Evolutionary conservation across 2,797 vertebrate species (phyloP).

Genomic region (Acipenser transmontanus): DNA sequence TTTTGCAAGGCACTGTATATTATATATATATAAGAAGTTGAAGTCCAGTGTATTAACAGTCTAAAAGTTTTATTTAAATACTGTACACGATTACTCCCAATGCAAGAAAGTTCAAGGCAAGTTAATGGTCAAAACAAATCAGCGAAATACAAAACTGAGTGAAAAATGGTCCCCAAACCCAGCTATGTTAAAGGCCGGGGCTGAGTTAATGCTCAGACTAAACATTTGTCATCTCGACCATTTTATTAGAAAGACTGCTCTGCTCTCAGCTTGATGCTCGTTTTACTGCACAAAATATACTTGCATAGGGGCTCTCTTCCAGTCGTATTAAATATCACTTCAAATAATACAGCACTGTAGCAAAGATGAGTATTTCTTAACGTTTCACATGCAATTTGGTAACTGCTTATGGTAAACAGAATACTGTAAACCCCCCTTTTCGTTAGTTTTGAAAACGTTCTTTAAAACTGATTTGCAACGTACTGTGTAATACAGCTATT

Average conservation of each 20-base stretch:
- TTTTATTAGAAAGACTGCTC: conserved; percentile 46
- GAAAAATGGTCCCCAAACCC: conserved; percentile 22
- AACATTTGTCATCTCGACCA: conserved; percentile 43
- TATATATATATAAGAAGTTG: not conserved
- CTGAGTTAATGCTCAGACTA: conserved; percentile 41
- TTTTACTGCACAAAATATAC: conserved; percentile 38
- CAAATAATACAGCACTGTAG: conserved; percentile 34
- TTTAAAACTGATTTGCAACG: not conserved
- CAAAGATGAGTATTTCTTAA: conserved; percentile 10
- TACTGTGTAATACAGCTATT: conserved; percentile 14
- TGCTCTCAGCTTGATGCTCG: conserved; percentile 33
- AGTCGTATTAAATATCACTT: conserved; percentile 48
- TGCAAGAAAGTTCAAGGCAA: conserved; percentile 23
- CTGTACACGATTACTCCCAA: conserved; percentile 20
- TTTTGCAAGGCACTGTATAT: no score
- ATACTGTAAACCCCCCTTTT: no score
- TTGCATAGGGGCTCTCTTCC: conserved; percentile 39
- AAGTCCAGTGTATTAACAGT: conserved; percentile 5
- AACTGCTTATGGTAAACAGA: conserved; percentile 7
- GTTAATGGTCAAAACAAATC: conserved; percentile 9
- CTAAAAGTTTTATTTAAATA: conserved; percentile 26
- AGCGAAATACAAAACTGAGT: conserved; percentile 25
- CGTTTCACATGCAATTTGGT: no score
- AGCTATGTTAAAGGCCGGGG: conserved; percentile 29
- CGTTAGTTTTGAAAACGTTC: not conserved